Percentiles rank a stretch among this genome's conserved stretches.
Evolutionary conservation across 2,888 invertebrate genomes (phyloP).

Genomic region (Rhabditophanes sp.): DNA sequence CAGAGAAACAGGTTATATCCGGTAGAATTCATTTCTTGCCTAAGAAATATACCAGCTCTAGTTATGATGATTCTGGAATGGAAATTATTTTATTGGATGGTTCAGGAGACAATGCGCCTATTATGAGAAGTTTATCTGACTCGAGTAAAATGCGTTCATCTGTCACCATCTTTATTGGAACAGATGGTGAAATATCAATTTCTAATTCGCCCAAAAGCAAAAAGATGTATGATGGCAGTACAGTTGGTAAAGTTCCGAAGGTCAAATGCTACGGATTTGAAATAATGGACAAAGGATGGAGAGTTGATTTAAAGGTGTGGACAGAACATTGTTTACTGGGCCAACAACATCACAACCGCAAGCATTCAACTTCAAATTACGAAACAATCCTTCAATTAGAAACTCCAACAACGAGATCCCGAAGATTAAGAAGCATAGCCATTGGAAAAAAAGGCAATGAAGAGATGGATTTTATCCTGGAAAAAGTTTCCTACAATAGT

Average conservation of each 20-base stretch:
- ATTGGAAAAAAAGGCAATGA: slow-evolving; percentile 36
- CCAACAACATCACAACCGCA: neutral
- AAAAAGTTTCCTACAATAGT: slow-evolving; percentile 20
- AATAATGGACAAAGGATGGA: slow-evolving; percentile 16
- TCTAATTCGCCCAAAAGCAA: too few relatives aligned
- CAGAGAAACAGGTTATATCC: too few relatives aligned
- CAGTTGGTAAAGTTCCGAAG: slow-evolving; percentile 14
- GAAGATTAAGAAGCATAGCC: slow-evolving; percentile 27
- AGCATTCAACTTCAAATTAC: slow-evolving; percentile 3
- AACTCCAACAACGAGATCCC: slow-evolving; percentile 17
- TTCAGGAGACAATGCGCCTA: too few relatives aligned
- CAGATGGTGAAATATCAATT: too few relatives aligned
- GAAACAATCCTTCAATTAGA: slow-evolving; percentile 18
- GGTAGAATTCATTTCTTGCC: too few relatives aligned
- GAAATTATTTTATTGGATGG: too few relatives aligned
- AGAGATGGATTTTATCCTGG: slow-evolving; percentile 34
- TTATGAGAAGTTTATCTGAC: too few relatives aligned
- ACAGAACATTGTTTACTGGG: slow-evolving; percentile 5
- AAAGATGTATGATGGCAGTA: slow-evolving; percentile 8
- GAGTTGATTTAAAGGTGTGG: slow-evolving; percentile 19
- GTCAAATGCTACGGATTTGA: slow-evolving; percentile 17
- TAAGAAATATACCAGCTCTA: too few relatives aligned
- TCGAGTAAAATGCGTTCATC: too few relatives aligned
- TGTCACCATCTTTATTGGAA: too few relatives aligned
- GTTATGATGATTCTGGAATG: too few relatives aligned